A percentile compares a stretch with the other conserved stretches of the same genome.
These are phyloP conservation scores for Plusia festucae DNA, from an alignment of 2,888 invertebrate species.

Conservation along the genomic window DNA sequence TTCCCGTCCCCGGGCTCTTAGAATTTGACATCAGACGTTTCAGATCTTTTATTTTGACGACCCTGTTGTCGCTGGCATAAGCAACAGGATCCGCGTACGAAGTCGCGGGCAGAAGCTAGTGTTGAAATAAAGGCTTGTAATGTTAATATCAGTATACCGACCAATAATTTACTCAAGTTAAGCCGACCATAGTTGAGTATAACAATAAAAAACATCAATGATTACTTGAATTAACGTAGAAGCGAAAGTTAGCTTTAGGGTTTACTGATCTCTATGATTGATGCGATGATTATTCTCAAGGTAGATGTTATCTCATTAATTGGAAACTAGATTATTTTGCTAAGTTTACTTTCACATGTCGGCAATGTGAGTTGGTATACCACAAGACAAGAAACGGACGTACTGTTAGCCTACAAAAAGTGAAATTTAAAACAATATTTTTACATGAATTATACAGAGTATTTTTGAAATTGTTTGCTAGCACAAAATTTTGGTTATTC, in stretches of 20 bases:
- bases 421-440: background rate
- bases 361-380: slow-evolving; percentile 31
- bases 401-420: background rate
- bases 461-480: background rate
- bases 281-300: slow-evolving; percentile 36
- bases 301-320: slow-evolving; percentile 54
- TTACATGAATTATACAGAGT: background rate
- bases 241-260: slow-evolving; percentile 37
- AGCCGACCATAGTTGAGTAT: no score
- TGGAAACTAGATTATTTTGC: slow-evolving; percentile 36
- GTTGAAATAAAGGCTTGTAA: background rate
- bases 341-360: slow-evolving; percentile 52
- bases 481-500: background rate
- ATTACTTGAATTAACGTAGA: slow-evolving; percentile 19
- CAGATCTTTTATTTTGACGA: no score
- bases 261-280: slow-evolving; percentile 45
- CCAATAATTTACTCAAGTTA: no score
- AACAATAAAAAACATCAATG: slow-evolving; percentile 14
- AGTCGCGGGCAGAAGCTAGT: no score
- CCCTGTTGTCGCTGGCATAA: no score
- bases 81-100: no score
- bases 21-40: no score
- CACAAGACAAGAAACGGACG: background rate
- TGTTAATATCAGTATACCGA: background rate
- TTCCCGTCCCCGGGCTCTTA: no score